These are phyloP conservation scores for Lytechinus variegatus DNA, from an alignment of 35 echinoderm and acorn worm genomes.

Conservation along the genomic window DNA sequence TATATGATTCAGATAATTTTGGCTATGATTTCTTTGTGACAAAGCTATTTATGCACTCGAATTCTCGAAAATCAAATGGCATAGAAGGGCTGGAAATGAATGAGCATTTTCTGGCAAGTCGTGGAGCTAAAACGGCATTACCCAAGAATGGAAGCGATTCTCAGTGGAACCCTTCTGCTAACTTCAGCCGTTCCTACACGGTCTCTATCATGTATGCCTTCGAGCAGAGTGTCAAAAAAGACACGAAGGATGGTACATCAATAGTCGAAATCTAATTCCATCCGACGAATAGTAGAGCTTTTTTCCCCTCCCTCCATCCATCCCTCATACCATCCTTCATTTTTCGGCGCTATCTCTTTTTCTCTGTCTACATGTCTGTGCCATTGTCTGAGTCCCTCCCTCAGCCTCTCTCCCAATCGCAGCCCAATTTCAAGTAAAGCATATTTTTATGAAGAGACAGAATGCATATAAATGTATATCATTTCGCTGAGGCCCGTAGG, in stretches of 20 bases:
- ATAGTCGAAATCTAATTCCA: not conserved
- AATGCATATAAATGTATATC: constrained; percentile 13
- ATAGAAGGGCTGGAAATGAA: not conserved
- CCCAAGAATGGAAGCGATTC: not conserved
- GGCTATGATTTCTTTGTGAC: not conserved
- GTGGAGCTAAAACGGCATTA: not conserved
- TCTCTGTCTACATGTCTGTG: not conserved
- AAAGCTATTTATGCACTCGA: not conserved
- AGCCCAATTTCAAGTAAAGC: not conserved
- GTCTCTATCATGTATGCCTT: not conserved
- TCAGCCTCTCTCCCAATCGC: not conserved
- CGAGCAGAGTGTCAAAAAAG: not conserved
- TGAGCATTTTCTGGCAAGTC: not conserved
- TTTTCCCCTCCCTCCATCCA: not conserved
- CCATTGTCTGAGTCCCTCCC: not conserved
- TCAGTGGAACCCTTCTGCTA: not conserved
- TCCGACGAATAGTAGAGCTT: not conserved
- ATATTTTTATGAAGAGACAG: not conserved
- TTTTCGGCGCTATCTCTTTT: not conserved
- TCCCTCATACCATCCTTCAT: not conserved
- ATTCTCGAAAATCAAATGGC: not conserved
- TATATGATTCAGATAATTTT: not conserved
- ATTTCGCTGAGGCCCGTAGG: constrained; percentile 7
- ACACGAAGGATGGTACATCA: constrained; percentile 10
- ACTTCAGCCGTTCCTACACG: not conserved